Evolutionary conservation across 2,113 vertebrate genomes (phyloP), one percentile per base, ranked within the genome.

Genomic region (Orcinus orca): DNA sequence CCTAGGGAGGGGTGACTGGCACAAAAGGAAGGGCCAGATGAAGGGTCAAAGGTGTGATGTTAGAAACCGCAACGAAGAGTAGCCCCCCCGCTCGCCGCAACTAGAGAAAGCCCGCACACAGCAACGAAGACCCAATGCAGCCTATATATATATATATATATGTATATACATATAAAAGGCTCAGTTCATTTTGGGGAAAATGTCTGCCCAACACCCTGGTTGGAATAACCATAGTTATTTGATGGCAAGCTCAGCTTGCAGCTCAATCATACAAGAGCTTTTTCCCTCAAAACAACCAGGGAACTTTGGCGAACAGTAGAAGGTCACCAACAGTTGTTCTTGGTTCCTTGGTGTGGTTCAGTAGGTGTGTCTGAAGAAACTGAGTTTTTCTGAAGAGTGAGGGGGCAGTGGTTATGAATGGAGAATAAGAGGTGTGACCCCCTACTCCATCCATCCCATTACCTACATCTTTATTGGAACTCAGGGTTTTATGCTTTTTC

Each of bases 291-390:
- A 47, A 47, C 44, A 47, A 47, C 44, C 44, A 47, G 44, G 44
- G 44, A 47, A 47, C 44, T 47, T 47, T 47, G 44, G 9, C 44
- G 9, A 47, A 47, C 44, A 47, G 44, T 94, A 80, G 73, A 62
- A 8, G 33, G 5, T 83, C 17, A 33, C 86, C 62, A 89, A 79
- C 83, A 88, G 0, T 90, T 83, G 23, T 60, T 53, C 63, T 33
- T 71, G 26, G 9, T 33, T 29, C 58, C 63, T 36, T 71, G 26
- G 9, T 33, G 44, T 86, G 50, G 36, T 76, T 96, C n/a, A 90
- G 53, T 70, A 50, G 94, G 26, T 94, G 47, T 94, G 25, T 85
- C 67, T 81, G 26, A 89, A 95, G 95, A 90, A 84, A 84, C 38
- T 63, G 55, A n/a, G 76, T 70, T 65, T 68, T 77, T 97, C 87